Conservation (phyloP, 2,888 invertebrate species). For the Drosophila recens region DNA sequence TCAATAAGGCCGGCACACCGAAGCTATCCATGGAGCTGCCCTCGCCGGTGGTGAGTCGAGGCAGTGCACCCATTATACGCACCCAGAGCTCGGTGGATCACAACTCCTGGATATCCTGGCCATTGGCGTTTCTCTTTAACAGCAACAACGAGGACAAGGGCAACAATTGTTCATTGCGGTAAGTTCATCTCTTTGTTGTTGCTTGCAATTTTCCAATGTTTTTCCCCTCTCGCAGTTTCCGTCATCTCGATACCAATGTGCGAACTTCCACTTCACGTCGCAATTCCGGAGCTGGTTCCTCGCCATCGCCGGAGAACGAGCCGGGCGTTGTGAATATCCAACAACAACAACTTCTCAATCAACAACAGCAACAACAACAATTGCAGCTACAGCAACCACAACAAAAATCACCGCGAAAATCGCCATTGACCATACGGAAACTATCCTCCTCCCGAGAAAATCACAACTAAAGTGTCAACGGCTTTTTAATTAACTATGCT, state of each 20-base stretch:
- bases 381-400: slow-evolving; percentile 37
- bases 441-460: slow-evolving; percentile 78
- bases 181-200: slow-evolving; percentile 55
- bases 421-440: slow-evolving; percentile 85
- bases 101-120: slow-evolving; percentile 96
- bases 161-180: slow-evolving; percentile 93
- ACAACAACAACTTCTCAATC: slow-evolving; percentile 22
- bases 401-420: slow-evolving; percentile 86
- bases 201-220: not conserved
- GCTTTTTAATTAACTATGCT: slow-evolving; percentile 8
- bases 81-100: slow-evolving; percentile 86
- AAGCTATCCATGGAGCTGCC: slow-evolving; percentile 83
- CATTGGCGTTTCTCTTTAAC: slow-evolving; percentile 94
- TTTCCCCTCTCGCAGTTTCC: slow-evolving; percentile 87
- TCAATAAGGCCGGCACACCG: slow-evolving; percentile 90
- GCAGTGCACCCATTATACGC: slow-evolving; percentile 84
- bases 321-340: slow-evolving; percentile 79
- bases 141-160: slow-evolving; percentile 87
- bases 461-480: slow-evolving; percentile 45
- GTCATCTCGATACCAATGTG: slow-evolving; percentile 94
- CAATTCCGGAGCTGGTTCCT: slow-evolving; percentile 88
- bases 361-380: slow-evolving; percentile 42
- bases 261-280: slow-evolving; percentile 89
- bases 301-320: slow-evolving; percentile 87
- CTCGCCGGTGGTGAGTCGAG: slow-evolving; percentile 81